A percentile compares a stretch with the other conserved stretches of the same genome.
phyloP scores from a whole-genome alignment of 2,888 invertebrate species.

The Drosophila paucipuncta region DNA sequence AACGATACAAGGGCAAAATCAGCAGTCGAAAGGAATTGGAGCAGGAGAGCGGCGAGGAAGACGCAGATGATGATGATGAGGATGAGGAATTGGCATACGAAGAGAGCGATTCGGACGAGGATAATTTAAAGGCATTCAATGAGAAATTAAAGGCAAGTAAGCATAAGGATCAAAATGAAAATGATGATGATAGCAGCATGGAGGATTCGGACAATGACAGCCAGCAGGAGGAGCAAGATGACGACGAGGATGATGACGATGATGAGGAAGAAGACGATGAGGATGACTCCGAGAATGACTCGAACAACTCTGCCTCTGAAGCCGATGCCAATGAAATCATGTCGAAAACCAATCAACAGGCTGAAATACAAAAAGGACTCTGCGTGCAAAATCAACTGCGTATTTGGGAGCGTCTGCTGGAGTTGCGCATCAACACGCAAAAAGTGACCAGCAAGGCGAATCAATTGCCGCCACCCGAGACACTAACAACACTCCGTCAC shows the following conservation, averaged over 20 bases:
- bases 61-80: constrained; percentile 58
- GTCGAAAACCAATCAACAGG: constrained; percentile 84
- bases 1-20: constrained; percentile 91
- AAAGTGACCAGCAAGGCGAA: constrained; percentile 92
- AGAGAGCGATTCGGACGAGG: constrained; percentile 66
- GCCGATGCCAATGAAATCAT: constrained; percentile 58
- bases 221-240: constrained; percentile 40
- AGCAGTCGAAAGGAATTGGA: constrained; percentile 87
- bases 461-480: constrained; percentile 90
- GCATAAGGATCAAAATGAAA: constrained; percentile 60
- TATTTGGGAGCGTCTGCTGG: constrained; percentile 94
- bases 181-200: constrained; percentile 28
- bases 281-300: constrained; percentile 60
- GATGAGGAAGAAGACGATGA: constrained; percentile 45
- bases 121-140: constrained; percentile 48
- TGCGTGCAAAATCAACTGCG: constrained; percentile 90
- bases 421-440: constrained; percentile 94
- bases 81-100: constrained; percentile 63
- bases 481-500: constrained; percentile 85
- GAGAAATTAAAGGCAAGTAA: constrained; percentile 32
- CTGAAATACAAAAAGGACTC: constrained; percentile 88
- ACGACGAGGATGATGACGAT: constrained; percentile 65
- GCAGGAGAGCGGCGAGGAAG: constrained; percentile 37
- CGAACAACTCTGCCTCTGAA: constrained; percentile 35
- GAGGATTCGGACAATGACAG: constrained; percentile 45